A percentile compares a stretch with the other conserved stretches of the same genome.
These are phyloP conservation scores for Acanthaster planci DNA, from an alignment of 35 echinoderm and acorn worm species.

Conservation along the genomic window DNA sequence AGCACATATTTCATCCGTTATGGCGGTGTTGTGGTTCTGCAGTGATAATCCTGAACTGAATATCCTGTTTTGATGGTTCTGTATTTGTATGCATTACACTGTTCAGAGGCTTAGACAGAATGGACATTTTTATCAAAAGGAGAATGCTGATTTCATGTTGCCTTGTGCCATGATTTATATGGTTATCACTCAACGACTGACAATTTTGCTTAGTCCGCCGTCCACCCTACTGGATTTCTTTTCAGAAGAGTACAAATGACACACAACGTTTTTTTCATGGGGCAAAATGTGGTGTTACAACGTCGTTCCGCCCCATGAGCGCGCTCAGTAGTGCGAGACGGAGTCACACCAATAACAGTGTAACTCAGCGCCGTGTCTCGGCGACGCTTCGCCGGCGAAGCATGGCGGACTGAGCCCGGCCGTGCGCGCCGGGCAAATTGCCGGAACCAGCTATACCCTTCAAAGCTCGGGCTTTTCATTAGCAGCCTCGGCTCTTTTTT, in stretches of 20 bases:
- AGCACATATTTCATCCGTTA: too few species aligned
- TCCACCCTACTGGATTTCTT: background rate
- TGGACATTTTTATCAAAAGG: too few species aligned
- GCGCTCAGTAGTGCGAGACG: background rate
- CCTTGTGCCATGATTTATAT: background rate
- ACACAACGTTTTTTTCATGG: too few species aligned
- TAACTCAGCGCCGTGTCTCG: background rate
- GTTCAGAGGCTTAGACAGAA: too few species aligned
- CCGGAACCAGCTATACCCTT: slow-evolving; percentile 2
- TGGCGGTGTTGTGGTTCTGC: too few species aligned
- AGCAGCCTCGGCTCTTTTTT: background rate
- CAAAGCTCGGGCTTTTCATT: slow-evolving; percentile 15
- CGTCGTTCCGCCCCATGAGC: background rate
- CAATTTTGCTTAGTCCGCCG: slow-evolving; percentile 8
- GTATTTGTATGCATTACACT: too few species aligned
- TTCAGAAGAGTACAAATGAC: too few species aligned
- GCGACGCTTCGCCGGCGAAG: background rate
- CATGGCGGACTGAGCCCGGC: background rate
- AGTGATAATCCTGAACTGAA: too few species aligned
- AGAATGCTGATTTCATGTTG: too few species aligned
- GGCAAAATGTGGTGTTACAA: background rate
- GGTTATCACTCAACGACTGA: slow-evolving; percentile 11
- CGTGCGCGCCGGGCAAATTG: slow-evolving; percentile 13
- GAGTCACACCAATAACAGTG: background rate
- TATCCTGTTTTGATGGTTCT: too few species aligned